Evolutionary conservation across 1,140 invertebrate species (phyloP).

Genomic region (Pollicipes pollicipes): DNA sequence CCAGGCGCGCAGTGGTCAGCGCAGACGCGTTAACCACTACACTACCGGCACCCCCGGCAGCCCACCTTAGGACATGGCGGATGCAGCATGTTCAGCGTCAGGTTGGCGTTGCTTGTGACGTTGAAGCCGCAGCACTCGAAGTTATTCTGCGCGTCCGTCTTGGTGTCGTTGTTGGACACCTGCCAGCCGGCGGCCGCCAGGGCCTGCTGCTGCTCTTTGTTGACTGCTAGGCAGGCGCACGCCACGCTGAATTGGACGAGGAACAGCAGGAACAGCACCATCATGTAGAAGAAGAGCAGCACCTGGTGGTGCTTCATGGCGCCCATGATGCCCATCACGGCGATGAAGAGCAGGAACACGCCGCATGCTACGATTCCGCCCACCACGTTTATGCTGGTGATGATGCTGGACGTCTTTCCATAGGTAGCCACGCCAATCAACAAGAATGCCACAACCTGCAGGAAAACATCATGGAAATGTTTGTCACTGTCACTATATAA

Average conservation of each 20-base stretch:
- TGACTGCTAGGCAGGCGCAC: slow-evolving; percentile 82
- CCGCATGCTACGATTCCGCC: slow-evolving; percentile 87
- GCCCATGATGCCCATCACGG: slow-evolving; percentile 70
- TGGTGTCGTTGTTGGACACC: slow-evolving; percentile 39
- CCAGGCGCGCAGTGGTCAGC: too few species aligned
- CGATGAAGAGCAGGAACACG: slow-evolving; percentile 73
- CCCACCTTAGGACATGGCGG: slow-evolving; percentile 40
- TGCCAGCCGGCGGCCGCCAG: slow-evolving; percentile 48
- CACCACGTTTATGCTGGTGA: slow-evolving; percentile 75
- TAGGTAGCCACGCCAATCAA: slow-evolving; percentile 80
- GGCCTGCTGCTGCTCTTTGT: slow-evolving; percentile 55
- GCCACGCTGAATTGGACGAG: slow-evolving; percentile 75
- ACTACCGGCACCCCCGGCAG: too few species aligned
- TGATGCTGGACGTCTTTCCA: slow-evolving; percentile 53
- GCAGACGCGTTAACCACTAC: too few species aligned
- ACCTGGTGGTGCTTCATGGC: slow-evolving; percentile 81
- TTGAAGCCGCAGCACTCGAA: slow-evolving; percentile 75
- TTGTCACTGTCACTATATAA: too few species aligned
- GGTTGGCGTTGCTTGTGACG: slow-evolving; percentile 18
- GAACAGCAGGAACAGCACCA: slow-evolving; percentile 82
- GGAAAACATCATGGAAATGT: too few species aligned
- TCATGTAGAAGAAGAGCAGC: slow-evolving; percentile 60
- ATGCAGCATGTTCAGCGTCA: slow-evolving; percentile 29
- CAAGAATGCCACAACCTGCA: slow-evolving; percentile 77
- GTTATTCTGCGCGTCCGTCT: slow-evolving; percentile 47